Conservation (phyloP, 2,888 invertebrate genomes). For the Sisyra terminalis region DNA sequence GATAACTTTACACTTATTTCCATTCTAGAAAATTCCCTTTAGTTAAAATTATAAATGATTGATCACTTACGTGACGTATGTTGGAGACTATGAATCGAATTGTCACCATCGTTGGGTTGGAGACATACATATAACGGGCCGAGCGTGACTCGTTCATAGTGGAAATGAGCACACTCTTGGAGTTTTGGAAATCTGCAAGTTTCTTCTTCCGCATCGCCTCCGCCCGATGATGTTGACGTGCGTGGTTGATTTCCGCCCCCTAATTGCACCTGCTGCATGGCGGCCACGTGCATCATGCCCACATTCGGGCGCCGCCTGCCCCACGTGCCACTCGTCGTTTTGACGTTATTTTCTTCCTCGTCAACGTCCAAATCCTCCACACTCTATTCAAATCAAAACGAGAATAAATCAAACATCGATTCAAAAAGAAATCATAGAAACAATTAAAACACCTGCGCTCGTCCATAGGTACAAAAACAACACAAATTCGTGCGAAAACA, state of each 20-base stretch:
- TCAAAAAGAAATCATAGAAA: background rate
- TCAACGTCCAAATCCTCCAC: slow-evolving; percentile 5
- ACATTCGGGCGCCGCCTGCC: slow-evolving; percentile 4
- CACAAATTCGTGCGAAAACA: background rate
- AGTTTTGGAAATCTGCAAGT: slow-evolving; percentile 65
- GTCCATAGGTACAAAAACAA: background rate
- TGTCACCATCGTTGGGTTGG: slow-evolving; percentile 29
- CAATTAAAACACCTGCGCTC: background rate
- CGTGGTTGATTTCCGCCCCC: background rate
- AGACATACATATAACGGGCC: slow-evolving; percentile 47
- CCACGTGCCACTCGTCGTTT: slow-evolving; percentile 8
- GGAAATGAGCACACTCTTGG: slow-evolving; percentile 96
- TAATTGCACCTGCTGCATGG: slow-evolving; percentile 8
- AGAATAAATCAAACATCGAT: background rate
- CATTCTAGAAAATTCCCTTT: too few relatives aligned
- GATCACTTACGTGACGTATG: slow-evolving; percentile 4
- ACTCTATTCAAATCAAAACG: background rate
- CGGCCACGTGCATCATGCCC: slow-evolving; percentile 9
- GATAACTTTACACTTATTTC: too few relatives aligned
- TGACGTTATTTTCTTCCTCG: background rate
- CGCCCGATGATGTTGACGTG: slow-evolving; percentile 12
- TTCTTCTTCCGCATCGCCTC: slow-evolving; percentile 14
- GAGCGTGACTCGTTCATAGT: slow-evolving; percentile 87
- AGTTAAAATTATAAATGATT: too few relatives aligned
- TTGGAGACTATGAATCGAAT: slow-evolving; percentile 26